These are phyloP conservation scores for Characodon lateralis DNA, from an alignment of 2,797 vertebrate genomes.

Conservation along the genomic window DNA sequence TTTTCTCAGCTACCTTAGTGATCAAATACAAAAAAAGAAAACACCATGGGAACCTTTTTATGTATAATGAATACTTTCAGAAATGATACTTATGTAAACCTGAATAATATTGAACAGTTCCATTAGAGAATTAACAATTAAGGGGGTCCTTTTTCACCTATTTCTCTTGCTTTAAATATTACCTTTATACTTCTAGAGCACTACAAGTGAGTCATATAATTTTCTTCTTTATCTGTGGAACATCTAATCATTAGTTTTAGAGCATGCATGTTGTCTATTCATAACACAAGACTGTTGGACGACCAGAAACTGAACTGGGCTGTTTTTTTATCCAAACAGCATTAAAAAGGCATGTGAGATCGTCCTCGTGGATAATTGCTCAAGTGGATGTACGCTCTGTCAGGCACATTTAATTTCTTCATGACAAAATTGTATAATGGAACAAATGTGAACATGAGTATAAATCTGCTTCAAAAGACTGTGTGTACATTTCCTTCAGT, in stretches of 20 bases:
- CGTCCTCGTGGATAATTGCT: slow-evolving; percentile 54
- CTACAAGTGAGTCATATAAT: slow-evolving; percentile 21
- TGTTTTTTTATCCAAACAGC: slow-evolving; percentile 49
- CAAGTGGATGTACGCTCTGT: slow-evolving; percentile 51
- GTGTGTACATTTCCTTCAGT: slow-evolving; percentile 11
- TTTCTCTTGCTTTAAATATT: not conserved
- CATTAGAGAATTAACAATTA: slow-evolving; percentile 1
- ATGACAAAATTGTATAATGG: slow-evolving; percentile 45
- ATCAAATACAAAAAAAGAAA: slow-evolving; percentile 2
- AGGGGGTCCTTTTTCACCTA: slow-evolving; percentile 1
- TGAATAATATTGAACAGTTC: slow-evolving; percentile 9
- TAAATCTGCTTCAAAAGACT: slow-evolving; percentile 33
- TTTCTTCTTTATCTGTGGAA: slow-evolving; percentile 8
- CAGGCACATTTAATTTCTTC: slow-evolving; percentile 53
- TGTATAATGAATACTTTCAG: slow-evolving; percentile 7
- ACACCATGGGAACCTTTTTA: slow-evolving; percentile 2
- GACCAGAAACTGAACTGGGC: slow-evolving; percentile 45
- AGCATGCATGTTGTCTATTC: slow-evolving; percentile 9
- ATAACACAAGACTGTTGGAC: slow-evolving; percentile 40
- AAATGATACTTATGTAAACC: slow-evolving; percentile 12
- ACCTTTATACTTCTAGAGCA: slow-evolving; percentile 10
- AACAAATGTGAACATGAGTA: slow-evolving; percentile 48
- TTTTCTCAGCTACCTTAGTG: slow-evolving; percentile 1
- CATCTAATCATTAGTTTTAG: slow-evolving; percentile 40
- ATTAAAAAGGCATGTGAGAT: slow-evolving; percentile 66